Conservation (phyloP, 1,140 invertebrate genomes). For the Monomorium pharaonis region DNA sequence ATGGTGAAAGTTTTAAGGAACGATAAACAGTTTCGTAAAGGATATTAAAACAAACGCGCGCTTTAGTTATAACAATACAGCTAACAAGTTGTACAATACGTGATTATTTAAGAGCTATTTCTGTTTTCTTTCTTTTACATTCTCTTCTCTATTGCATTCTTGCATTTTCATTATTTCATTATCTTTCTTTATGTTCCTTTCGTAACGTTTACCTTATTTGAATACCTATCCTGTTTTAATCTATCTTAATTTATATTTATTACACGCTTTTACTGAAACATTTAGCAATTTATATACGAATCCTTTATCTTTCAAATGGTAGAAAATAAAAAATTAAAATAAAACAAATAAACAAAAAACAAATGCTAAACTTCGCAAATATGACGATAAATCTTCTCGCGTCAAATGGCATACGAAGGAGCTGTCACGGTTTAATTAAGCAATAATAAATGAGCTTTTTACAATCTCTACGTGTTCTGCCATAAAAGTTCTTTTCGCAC, state of each 20-base stretch:
- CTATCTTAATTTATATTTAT: not conserved
- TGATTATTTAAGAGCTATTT: not conserved
- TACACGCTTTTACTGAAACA: not conserved
- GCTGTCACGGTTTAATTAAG: not conserved
- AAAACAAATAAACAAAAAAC: too few species aligned
- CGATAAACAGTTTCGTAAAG: constrained; percentile 20
- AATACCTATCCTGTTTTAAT: not conserved
- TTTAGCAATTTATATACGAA: not conserved
- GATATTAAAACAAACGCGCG: not conserved
- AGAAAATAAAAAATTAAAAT: not conserved
- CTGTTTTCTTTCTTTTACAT: not conserved
- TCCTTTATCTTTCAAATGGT: not conserved
- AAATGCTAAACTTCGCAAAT: not conserved
- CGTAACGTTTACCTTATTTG: not conserved
- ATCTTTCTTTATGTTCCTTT: not conserved
- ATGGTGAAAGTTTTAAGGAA: constrained; percentile 33
- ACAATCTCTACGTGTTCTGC: not conserved
- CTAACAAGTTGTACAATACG: not conserved
- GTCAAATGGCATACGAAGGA: not conserved
- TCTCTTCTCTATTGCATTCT: not conserved
- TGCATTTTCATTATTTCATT: not conserved
- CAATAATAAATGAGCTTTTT: constrained; percentile 14
- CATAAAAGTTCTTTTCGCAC: not conserved
- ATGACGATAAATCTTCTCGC: not conserved
- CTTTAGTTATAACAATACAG: constrained; percentile 25